Base-by-base conservation (phyloP, 2,888 invertebrate species). In the Adineta ricciae region DNA sequence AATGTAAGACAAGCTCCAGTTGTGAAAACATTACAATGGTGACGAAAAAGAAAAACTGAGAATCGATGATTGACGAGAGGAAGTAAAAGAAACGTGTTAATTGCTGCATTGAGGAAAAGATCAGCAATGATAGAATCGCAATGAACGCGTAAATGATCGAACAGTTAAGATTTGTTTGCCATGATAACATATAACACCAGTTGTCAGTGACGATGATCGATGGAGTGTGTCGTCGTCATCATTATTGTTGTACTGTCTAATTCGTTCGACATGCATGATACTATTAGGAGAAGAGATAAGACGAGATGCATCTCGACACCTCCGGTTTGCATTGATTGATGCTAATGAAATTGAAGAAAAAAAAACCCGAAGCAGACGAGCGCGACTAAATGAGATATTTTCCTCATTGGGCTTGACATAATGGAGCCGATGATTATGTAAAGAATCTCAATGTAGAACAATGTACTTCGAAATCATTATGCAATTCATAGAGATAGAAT, bases 151-250 rank as follows among this genome's bases (percentile, higher is more conserved):
- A 64, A 64, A 64, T 64, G 64, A 64, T 64, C 64, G 64, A 0
- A 64, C 64, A 64, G 64, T 64, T 64, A 64, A 64, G 64, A 64
- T 64, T 64, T 64, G 64, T 64, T 64, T 64, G 64, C 64, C 32
- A 64, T 64, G 64, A 64, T 64, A 64, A 64, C 64, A 64, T 64
- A 64, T 64, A 64, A 64, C 64, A 64, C 64, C 64, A 64, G 64
- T 64, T 64, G 64, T 64, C 64, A 64, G 64, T 64, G 64, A 64
- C 64, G 64, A 64, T 64, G 64, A 64, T 64, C 64, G 64, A 64
- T 64, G 64, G 64, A 64, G 64, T 64, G 64, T 64, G 64, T 64
- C 64, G 64, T 64, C 32, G 46, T 46, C 46, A 46, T 46, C 46
- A 46, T 46, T 46, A 46, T 46, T 46, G 46, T 46, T 32, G 64